A percentile compares a stretch with the other conserved stretches of the same genome.
Conservation (phyloP, 2,888 invertebrate species). For the Bruchidius siliquastri region DNA sequence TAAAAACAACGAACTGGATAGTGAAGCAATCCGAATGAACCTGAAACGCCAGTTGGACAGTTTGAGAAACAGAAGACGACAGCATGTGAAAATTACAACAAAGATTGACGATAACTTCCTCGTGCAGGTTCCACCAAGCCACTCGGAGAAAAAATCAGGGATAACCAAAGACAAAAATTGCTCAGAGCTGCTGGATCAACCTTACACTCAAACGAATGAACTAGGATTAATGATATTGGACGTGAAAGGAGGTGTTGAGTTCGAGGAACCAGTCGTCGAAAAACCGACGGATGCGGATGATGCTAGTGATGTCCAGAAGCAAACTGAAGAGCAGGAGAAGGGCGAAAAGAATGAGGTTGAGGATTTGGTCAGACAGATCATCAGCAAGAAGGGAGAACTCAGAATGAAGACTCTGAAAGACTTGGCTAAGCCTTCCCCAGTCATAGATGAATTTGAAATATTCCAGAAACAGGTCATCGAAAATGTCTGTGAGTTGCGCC, state of each 20-base stretch:
- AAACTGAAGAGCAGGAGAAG: neutral
- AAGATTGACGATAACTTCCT: neutral
- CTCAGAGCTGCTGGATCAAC: neutral
- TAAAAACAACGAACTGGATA: neutral
- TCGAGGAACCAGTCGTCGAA: conserved; percentile 10
- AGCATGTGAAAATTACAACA: conserved; percentile 1
- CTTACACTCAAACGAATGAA: conserved; percentile 21
- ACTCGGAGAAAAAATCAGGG: neutral
- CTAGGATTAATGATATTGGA: conserved; percentile 21
- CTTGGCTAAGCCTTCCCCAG: neutral
- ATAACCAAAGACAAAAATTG: neutral
- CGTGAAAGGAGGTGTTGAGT: conserved; percentile 24
- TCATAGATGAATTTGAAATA: neutral
- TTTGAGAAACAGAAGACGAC: conserved; percentile 31
- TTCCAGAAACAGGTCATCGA: neutral
- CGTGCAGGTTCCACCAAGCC: neutral
- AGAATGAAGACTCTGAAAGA: neutral
- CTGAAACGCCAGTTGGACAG: conserved; percentile 30
- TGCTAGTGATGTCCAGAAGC: too few species aligned
- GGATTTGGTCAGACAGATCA: neutral
- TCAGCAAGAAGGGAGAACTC: neutral
- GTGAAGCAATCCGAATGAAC: conserved; percentile 31
- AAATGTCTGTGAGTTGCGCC: neutral
- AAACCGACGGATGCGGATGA: too few species aligned
- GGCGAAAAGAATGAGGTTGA: neutral